Percentiles rank a stretch among this genome's conserved stretches.
phyloP scores from a whole-genome alignment of 1,140 invertebrate species.

The Euschistus heros region DNA sequence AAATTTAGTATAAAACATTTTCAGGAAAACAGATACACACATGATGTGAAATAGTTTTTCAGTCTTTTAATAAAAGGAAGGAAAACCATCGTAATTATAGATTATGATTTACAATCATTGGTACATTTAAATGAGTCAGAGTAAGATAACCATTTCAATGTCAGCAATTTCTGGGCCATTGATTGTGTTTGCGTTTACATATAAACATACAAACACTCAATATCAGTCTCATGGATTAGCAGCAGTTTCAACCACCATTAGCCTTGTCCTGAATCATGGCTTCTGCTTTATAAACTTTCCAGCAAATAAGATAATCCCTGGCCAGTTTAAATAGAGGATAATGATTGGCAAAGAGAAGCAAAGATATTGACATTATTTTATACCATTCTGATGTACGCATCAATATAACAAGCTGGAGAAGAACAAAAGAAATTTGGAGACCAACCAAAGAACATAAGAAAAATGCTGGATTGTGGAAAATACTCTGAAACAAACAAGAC shows the following conservation, averaged over 20 bases:
- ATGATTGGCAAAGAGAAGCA: constrained; percentile 82
- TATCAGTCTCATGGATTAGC: too few relatives aligned
- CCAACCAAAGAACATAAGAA: constrained; percentile 62
- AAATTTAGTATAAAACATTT: too few relatives aligned
- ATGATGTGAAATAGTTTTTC: too few relatives aligned
- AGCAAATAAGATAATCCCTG: constrained; percentile 74
- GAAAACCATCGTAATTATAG: too few relatives aligned
- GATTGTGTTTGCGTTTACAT: too few relatives aligned
- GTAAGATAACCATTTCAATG: too few relatives aligned
- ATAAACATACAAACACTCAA: too few relatives aligned
- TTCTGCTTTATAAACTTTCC: constrained; percentile 67
- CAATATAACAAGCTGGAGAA: constrained; percentile 65
- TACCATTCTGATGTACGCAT: constrained; percentile 78
- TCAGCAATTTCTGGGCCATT: too few relatives aligned
- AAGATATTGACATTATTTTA: constrained; percentile 71
- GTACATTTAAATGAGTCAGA: too few relatives aligned
- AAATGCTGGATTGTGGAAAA: constrained; percentile 79
- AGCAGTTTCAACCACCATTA: constrained; percentile 25
- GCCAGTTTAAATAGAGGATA: constrained; percentile 81
- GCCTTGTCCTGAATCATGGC: constrained; percentile 51
- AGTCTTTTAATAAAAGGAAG: too few relatives aligned
- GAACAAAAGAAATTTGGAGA: constrained; percentile 59
- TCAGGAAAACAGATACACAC: too few relatives aligned
- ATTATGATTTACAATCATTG: too few relatives aligned
- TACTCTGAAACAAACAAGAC: constrained; percentile 46